Evolutionary conservation across 2,888 invertebrate genomes (phyloP).

Genomic region (Parascotia fuliginaria): DNA sequence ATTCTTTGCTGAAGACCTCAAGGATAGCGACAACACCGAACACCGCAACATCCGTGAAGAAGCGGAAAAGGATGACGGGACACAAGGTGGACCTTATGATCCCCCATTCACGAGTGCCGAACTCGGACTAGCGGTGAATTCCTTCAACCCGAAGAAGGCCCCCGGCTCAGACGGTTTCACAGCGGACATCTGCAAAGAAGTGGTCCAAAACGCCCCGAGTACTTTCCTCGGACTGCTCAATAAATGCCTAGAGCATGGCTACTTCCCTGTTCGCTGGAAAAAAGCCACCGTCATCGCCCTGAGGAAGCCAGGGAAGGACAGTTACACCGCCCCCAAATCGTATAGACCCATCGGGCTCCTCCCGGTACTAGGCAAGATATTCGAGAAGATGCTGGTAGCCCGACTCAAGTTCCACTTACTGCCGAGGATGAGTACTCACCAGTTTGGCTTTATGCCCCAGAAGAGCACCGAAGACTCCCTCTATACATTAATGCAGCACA

Average conservation of each 20-base stretch:
- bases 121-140: not conserved
- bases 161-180: slow-evolving; percentile 13
- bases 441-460: slow-evolving; percentile 10
- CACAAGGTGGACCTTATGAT: not conserved
- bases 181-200: slow-evolving; percentile 3
- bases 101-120: not conserved
- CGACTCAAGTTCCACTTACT: slow-evolving; percentile 6
- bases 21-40: not conserved
- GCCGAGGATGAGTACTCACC: not conserved
- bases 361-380: slow-evolving; percentile 4
- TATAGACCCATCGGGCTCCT: slow-evolving; percentile 16
- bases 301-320: slow-evolving; percentile 10
- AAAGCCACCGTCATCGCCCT: slow-evolving; percentile 8
- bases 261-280: slow-evolving; percentile 13
- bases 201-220: not conserved
- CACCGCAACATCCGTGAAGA: not conserved
- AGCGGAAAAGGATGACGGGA: not conserved
- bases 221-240: not conserved
- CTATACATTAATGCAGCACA: not conserved
- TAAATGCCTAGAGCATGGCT: slow-evolving; percentile 1
- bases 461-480: slow-evolving; percentile 9
- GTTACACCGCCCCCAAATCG: slow-evolving; percentile 12
- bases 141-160: slow-evolving; percentile 13
- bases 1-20: not conserved
- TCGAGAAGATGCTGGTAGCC: slow-evolving; percentile 9